Evolutionary conservation across 1,140 invertebrate species (phyloP).

Genomic region (Brachionus angularis): DNA sequence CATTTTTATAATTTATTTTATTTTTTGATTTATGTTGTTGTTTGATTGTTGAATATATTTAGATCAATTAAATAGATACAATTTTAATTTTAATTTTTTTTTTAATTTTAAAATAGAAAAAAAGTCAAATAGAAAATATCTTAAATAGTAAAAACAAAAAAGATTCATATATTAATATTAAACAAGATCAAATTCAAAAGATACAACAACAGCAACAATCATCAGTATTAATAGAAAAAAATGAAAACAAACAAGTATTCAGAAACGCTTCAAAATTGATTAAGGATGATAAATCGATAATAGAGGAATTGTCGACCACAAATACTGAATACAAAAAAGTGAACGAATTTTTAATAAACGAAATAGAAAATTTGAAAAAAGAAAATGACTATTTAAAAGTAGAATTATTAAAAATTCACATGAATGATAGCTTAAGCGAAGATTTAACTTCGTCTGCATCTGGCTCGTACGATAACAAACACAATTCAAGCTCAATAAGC

Average conservation of each 20-base stretch:
- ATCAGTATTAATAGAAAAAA: conserved; percentile 9
- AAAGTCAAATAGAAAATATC: neutral
- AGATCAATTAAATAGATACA: too few species aligned
- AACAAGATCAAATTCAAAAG: too few species aligned
- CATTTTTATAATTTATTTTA: neutral
- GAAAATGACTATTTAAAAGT: conserved; percentile 25
- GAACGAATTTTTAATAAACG: conserved; percentile 34
- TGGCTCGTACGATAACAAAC: too few species aligned
- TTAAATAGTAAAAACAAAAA: too few species aligned
- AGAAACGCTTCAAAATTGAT: conserved; percentile 5
- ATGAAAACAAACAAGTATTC: neutral
- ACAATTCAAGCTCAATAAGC: conserved; percentile 16
- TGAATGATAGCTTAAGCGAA: conserved; percentile 21
- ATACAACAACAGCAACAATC: neutral
- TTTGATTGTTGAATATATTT: too few species aligned
- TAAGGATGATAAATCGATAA: conserved; percentile 23
- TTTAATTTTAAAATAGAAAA: conserved; percentile 17
- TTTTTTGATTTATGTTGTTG: neutral
- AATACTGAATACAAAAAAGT: conserved; percentile 30
- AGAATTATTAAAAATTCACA: conserved; percentile 24
- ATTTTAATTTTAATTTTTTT: neutral
- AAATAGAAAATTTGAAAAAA: conserved; percentile 27
- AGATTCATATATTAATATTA: too few species aligned
- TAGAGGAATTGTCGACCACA: conserved; percentile 22
- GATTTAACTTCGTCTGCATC: neutral